Evolutionary conservation across 2,113 vertebrate species (phyloP), one percentile per base, ranked within the genome.

Genomic region (Lagenorhynchus albirostris): DNA sequence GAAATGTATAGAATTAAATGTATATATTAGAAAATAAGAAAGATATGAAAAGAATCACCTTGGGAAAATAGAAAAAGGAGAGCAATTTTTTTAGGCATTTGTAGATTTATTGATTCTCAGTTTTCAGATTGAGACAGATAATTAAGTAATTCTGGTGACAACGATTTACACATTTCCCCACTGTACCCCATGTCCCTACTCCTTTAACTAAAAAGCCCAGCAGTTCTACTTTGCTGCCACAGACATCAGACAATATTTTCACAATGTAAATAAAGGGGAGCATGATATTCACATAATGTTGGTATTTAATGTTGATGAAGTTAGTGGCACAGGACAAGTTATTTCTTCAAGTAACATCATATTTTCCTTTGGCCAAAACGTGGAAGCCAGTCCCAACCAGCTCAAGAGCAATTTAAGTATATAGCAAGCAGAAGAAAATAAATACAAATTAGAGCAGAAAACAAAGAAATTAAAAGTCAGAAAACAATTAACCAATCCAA

Each of bases 61-160:
- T 55, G 2, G 41, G 90, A 73, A 71, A 71, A 91, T 14, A 55
- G 60, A 90, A 20, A 67, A 44, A 82, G 29, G 38, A 44, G 29
- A 36, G 1, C 3, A 55, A 21, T 55, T 20, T 55, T 55, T 55
- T 68, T 70, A 55, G 50, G n/a, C 4, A 18, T 63, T 47, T 74
- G 2, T 65, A 93, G 47, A 94, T 89, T 88, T 94, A 85, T 36
- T 96, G 50, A 80, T 90, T 96, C n/a, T 96, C 25, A 70, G 4
- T 83, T 88, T 97, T 89, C 14, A 80, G 41, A 92, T 73, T 8
- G 55, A 84, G 21, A 67, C 0, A 80, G 38, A 92, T 89, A 85
- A 91, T 81, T 92, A 21, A n/a, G 8, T 20, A 81, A 60, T 23
- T 81, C 14, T 44, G 10, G 15, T 67, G 89, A 81, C 23, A 58